These are phyloP conservation scores for Carpatolechia fugitivella DNA, from an alignment of 2,888 invertebrate species.

Conservation along the genomic window DNA sequence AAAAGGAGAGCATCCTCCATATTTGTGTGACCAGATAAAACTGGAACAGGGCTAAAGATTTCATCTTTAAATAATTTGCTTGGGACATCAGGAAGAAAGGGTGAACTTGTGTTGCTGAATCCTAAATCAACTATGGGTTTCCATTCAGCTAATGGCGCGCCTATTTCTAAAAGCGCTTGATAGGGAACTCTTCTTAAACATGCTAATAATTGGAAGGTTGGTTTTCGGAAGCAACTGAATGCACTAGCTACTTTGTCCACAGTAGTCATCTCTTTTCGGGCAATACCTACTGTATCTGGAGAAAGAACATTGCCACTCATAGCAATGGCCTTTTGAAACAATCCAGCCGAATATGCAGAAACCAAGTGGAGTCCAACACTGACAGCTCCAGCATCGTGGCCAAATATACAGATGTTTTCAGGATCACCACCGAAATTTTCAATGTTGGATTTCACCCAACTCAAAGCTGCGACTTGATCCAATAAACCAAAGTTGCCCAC, in stretches of 20 bases:
- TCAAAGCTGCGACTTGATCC: conserved; percentile 89
- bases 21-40: conserved; percentile 88
- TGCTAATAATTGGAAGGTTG: conserved; percentile 82
- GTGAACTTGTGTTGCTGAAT: conserved; percentile 81
- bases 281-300: conserved; percentile 81
- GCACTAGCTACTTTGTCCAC: conserved; percentile 82
- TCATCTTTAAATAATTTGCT: conserved; percentile 80
- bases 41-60: conserved; percentile 82
- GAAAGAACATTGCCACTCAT: conserved; percentile 89
- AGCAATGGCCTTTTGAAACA: conserved; percentile 87
- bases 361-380: conserved; percentile 88
- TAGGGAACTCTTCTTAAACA: conserved; percentile 83
- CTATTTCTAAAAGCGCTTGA: conserved; percentile 79
- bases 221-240: conserved; percentile 84
- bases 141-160: conserved; percentile 82
- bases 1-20: conserved; percentile 89
- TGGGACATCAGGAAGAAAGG: conserved; percentile 85
- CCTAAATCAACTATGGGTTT: conserved; percentile 88
- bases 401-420: conserved; percentile 86
- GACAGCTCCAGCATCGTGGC: conserved; percentile 88
- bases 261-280: conserved; percentile 80
- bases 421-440: conserved; percentile 86
- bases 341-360: conserved; percentile 82
- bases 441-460: conserved; percentile 89
- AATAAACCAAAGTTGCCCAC: conserved; percentile 89